These are phyloP conservation scores for Lepidurus arcticus DNA, from an alignment of 1,140 invertebrate genomes.

Conservation along the genomic window DNA sequence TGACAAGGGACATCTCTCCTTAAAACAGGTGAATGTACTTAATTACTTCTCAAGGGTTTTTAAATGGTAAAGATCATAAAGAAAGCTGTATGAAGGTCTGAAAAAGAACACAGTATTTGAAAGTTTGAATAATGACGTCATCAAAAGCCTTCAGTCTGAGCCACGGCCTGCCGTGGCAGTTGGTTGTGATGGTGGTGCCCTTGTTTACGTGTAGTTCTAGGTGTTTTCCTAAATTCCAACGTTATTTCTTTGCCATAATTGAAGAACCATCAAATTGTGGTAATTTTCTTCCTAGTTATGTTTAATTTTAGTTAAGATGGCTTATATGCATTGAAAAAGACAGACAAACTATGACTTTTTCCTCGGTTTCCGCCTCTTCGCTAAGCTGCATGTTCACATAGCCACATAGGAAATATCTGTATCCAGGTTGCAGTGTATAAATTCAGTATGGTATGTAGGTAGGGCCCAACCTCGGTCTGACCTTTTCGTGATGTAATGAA, in stretches of 20 bases:
- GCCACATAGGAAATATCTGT: background rate
- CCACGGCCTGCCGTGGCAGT: background rate
- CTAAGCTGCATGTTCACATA: background rate
- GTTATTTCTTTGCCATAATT: background rate
- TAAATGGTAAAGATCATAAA: background rate
- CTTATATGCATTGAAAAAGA: background rate
- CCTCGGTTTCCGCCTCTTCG: background rate
- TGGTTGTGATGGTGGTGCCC: conserved; percentile 11
- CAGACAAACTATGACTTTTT: background rate
- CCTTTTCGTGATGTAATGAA: background rate
- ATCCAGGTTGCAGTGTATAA: background rate
- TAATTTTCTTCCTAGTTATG: background rate
- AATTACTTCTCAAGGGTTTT: background rate
- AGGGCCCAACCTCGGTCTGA: background rate
- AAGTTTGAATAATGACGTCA: conserved; percentile 6
- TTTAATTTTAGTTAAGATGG: background rate
- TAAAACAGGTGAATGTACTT: background rate
- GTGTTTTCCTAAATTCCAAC: conserved; percentile 9
- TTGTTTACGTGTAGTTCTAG: conserved; percentile 19
- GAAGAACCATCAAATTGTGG: background rate
- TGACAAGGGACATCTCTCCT: background rate
- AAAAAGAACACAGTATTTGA: background rate
- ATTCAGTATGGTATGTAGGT: background rate
- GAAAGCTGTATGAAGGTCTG: background rate
- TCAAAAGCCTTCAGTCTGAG: background rate